Evolutionary conservation across 2,113 vertebrate species (phyloP), one percentile per base, ranked within the genome.

Genomic region (Perccottus glenii): DNA sequence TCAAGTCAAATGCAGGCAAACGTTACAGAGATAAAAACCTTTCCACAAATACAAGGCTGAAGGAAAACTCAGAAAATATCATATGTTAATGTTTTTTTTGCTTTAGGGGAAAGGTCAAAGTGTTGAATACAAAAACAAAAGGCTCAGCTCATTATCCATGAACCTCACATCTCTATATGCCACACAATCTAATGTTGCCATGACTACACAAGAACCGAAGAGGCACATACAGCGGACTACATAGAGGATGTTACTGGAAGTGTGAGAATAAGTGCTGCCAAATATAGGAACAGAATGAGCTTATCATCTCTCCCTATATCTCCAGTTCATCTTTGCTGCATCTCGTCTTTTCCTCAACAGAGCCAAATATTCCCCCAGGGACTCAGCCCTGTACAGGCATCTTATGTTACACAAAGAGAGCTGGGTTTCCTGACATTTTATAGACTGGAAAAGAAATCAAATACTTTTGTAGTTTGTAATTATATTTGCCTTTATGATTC

Each of bases 251-350:
- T 81, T 73, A 77, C 66, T 57, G 80, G 78, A 58, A 64, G 77
- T 42, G 76, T 12, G 73, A 80, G 60, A 75, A 60, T 70, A 81
- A 11, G 70, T 87, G 67, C 70, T 42, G 71, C 59, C 60, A 86
- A 83, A 87, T 71, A 87, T 77, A 82, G 81, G 52, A 78, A 14
- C 68, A 44, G 70, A 87, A 82, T 58, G 51, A 82, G 73, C 80
- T 52, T 73, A 87, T 88, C 82, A 55, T 56, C 72, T 50, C 45
- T 67, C 70, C 83, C 85, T 65, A 47, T 80, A 84, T 77, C 78
- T 71, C 74, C 60, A 79, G 81, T 70, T 74, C 44, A 59, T 57
- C 55, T 58, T 72, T 50, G 4, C 62, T 83, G 71, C 76, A 85
- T 82, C 77, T 60, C 64, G 16, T 55, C 44, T 60, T n/a, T 65